Base-by-base conservation (phyloP, 2,888 invertebrate genomes). In the Hydropsyche betteni region DNA sequence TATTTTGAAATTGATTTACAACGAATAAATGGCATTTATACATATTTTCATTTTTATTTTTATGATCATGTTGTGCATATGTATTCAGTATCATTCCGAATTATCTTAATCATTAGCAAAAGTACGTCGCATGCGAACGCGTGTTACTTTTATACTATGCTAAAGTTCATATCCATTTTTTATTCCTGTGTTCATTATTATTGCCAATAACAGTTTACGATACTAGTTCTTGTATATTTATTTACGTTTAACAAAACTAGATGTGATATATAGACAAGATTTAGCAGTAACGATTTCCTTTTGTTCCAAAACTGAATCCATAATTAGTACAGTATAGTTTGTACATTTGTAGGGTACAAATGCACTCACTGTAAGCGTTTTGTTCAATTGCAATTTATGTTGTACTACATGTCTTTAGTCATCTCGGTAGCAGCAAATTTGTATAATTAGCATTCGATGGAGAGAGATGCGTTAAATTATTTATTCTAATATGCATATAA, bases 331-430 rank as follows among this genome's bases (percentile, higher is more conserved):
- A 64, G 44, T 44, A 6, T 64, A 64, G 64, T n/a, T 64, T 33
- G 24, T 61, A 61, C 33, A 16, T 61, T 61, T 24, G 34, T 64
- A 64, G 24, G 64, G 36, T 64, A 64, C 64, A 36, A 36, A 36
- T 64, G 36, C 64, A 64, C 36, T 36, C 36, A 64, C 12, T 64
- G 36, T 64, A 33, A 64, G 64, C 64, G 34, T 64, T 64, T 36
- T 68, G 33, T 69, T 69, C 7, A 14, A 69, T 69, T 69, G 36
- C 69, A 50, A 69, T 69, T 69, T 16, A 14, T 50, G 24, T 69
- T 69, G 44, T 69, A 8, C 10, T 64, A 44, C 44, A 69, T 38
- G 7, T 38, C 16, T 64, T 34, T 2, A 33, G 16, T 68, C n/a
- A 68, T 36, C n/a, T 69, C 16, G 16, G 69, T 69, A 69, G 64